Evolutionary conservation across 2,797 vertebrate genomes (phyloP), one percentile per base, ranked within the genome.

Genomic region (Kryptolebias ocellatus): DNA sequence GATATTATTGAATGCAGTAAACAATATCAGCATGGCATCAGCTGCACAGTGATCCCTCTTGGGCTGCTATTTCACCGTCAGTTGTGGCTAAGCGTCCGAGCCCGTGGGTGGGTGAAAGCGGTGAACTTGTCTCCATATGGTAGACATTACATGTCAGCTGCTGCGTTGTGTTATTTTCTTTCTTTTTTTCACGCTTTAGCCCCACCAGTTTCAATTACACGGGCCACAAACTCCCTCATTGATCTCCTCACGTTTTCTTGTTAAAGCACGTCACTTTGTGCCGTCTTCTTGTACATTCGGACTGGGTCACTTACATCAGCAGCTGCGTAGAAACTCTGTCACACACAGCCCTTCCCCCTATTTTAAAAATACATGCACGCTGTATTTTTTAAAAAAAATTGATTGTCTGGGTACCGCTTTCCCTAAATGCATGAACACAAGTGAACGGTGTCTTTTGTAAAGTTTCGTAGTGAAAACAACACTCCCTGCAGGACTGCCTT

Each of bases 71-170:
- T 65, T 64, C 29, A 60, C 58, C 53, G 67, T 53, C 63, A 44
- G 16, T 76, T 58, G 60, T 68, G 66, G 20, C 44, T 15, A 34
- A 65, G 64, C 34, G 55, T 44, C 54, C 47, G 65, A 65, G 61
- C 17, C 70, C 60, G 80, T 68, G 78, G 74, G 74, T 6, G 54
- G 37, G 57, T 64, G 57, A 72, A 67, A 64, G 76, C 76, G 49
- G 72, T 70, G 42, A 71, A 76, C 68, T 60, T 59, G 67, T 83
- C 77, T 80, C 81, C 89, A 81, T 87, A 70, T 89, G 90, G 80
- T 84, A 62, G 73, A 70, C 81, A 86, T 92, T 84, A 87, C 74
- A 88, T 59, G 60, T 92, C 87, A 87, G 85, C 87, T 88, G 87
- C 83, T 76, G 67, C 72, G 63, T 81, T 83, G 71, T 81, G 83